These are phyloP conservation scores for Drosophila nigricruria DNA, from an alignment of 2,888 invertebrate genomes.

Conservation along the genomic window DNA sequence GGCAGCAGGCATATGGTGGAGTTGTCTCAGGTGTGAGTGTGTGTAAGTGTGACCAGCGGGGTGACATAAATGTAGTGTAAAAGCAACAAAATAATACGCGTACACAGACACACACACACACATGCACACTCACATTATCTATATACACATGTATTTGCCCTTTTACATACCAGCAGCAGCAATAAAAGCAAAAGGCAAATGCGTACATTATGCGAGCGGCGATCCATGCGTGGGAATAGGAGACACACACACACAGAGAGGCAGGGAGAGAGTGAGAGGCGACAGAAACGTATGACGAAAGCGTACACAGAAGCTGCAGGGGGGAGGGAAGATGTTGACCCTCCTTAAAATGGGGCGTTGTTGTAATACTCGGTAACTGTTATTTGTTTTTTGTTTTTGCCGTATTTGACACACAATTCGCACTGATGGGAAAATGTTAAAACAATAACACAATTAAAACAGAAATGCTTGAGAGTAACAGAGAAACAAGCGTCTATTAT, in stretches of 20 bases:
- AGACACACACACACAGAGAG: conserved; percentile 31
- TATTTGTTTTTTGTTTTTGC: conserved; percentile 16
- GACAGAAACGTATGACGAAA: conserved; percentile 58
- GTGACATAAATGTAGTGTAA: conserved; percentile 65
- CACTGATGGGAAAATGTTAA: conserved; percentile 69
- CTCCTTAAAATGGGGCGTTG: conserved; percentile 64
- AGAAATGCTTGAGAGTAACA: conserved; percentile 30
- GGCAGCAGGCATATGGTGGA: conserved; percentile 66
- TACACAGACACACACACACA: conserved; percentile 14
- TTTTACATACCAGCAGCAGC: conserved; percentile 63
- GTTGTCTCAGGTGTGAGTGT: conserved; percentile 69
- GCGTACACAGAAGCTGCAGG: conserved; percentile 34
- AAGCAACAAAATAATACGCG: conserved; percentile 49
- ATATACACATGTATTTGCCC: conserved; percentile 41
- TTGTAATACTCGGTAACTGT: conserved; percentile 59
- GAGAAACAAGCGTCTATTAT: conserved; percentile 62
- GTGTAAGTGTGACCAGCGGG: conserved; percentile 56
- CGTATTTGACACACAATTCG: conserved; percentile 67
- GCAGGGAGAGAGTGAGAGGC: conserved; percentile 26
- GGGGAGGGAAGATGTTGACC: conserved; percentile 50
- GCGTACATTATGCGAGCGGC: conserved; percentile 56
- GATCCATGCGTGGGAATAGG: conserved; percentile 65
- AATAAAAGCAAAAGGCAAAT: conserved; percentile 40
- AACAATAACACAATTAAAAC: conserved; percentile 74
- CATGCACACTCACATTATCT: not conserved